Percentiles rank a stretch among this genome's conserved stretches.
Evolutionary conservation across 2,797 vertebrate genomes (phyloP).

Genomic region (Acipenser ruthenus): DNA sequence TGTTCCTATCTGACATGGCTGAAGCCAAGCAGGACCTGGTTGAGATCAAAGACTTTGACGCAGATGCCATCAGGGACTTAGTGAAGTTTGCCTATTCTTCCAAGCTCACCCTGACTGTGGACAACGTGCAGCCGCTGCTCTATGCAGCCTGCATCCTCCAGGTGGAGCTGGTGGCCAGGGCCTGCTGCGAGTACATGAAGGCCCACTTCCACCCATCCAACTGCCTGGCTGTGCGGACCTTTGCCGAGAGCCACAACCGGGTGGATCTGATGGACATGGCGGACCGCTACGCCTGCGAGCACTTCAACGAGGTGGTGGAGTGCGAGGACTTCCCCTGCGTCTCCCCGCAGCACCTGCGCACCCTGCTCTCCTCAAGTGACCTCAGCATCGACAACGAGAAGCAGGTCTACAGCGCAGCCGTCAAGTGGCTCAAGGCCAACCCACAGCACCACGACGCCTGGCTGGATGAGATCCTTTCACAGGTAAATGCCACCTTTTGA

Average conservation of each 20-base stretch:
- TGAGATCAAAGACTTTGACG: conserved; percentile 93
- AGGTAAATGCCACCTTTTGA: conserved; percentile 56
- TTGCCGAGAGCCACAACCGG: conserved; percentile 92
- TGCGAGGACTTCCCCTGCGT: conserved; percentile 88
- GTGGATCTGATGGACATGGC: conserved; percentile 97
- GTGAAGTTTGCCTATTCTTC: conserved; percentile 92
- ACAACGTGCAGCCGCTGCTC: conserved; percentile 90
- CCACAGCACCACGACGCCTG: conserved; percentile 81
- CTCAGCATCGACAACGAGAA: conserved; percentile 86
- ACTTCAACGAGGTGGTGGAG: conserved; percentile 86
- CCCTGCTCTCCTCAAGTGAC: conserved; percentile 82
- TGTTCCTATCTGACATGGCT: conserved; percentile 97
- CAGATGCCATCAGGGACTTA: conserved; percentile 86
- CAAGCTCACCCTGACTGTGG: conserved; percentile 79
- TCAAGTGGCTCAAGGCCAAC: conserved; percentile 92
- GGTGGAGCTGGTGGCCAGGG: conserved; percentile 88
- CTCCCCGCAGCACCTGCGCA: conserved; percentile 86
- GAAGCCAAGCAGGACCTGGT: conserved; percentile 90
- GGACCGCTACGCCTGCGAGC: conserved; percentile 86
- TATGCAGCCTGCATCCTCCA: conserved; percentile 94
- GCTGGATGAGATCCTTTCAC: conserved; percentile 88
- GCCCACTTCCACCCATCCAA: conserved; percentile 97
- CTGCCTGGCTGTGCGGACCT: conserved; percentile 88
- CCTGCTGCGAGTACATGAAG: conserved; percentile 99
- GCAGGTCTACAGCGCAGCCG: conserved; percentile 88